Conservation (phyloP, 2,888 invertebrate genomes). For the Buathra laborator region DNA sequence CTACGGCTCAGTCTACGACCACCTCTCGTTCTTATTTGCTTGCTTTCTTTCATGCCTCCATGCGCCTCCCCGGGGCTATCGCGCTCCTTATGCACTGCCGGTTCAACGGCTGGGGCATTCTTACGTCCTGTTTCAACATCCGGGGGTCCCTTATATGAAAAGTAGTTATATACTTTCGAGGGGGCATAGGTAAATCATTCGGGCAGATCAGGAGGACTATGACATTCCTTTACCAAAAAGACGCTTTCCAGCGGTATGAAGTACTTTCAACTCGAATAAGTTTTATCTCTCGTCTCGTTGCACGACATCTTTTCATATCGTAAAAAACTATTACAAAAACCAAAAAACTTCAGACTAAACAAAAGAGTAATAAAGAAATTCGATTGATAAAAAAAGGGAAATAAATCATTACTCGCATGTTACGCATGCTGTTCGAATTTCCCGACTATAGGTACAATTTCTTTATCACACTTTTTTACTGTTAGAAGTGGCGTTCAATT, state of each 20-base stretch:
- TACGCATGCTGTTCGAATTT: too few species aligned
- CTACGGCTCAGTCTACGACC: slow-evolving; percentile 32
- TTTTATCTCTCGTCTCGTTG: too few species aligned
- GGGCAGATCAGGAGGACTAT: not conserved
- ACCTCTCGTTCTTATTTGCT: slow-evolving; percentile 61
- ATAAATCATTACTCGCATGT: too few species aligned
- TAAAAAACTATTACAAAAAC: too few species aligned
- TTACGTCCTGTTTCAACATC: slow-evolving; percentile 22
- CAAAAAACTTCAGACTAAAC: too few species aligned
- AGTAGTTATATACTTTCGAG: slow-evolving; percentile 1
- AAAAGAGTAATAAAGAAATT: too few species aligned
- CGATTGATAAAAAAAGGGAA: too few species aligned
- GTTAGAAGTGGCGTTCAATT: too few species aligned
- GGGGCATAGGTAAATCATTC: not conserved
- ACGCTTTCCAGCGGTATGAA: not conserved
- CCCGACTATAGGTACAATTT: too few species aligned
- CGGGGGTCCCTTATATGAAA: not conserved
- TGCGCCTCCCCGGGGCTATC: slow-evolving; percentile 68
- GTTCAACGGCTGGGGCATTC: slow-evolving; percentile 33
- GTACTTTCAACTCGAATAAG: too few species aligned
- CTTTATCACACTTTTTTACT: too few species aligned
- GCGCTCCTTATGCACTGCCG: slow-evolving; percentile 38
- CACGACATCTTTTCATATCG: too few species aligned
- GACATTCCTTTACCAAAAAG: slow-evolving; percentile 64
- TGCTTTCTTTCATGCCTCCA: slow-evolving; percentile 64